These are phyloP conservation scores for Hemaris fuciformis DNA, from an alignment of 2,888 invertebrate species.

Conservation along the genomic window DNA sequence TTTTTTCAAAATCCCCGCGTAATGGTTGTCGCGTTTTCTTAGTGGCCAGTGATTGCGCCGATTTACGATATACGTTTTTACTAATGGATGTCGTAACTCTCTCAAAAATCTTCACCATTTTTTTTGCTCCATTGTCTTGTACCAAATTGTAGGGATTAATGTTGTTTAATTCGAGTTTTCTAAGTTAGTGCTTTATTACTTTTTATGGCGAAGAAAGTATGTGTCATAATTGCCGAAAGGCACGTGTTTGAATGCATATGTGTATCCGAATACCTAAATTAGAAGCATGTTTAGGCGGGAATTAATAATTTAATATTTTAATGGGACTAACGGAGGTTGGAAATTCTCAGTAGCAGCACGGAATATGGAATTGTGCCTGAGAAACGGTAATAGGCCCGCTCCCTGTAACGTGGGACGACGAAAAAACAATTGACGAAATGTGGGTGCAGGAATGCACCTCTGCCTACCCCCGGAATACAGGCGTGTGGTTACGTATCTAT, in stretches of 20 bases:
- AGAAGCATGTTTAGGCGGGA: not conserved
- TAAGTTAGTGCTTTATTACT: not conserved
- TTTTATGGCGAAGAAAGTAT: not conserved
- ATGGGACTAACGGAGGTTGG: too few species aligned
- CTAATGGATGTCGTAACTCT: constrained; percentile 61
- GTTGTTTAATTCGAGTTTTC: not conserved
- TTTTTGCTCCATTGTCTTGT: constrained; percentile 12
- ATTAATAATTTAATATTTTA: not conserved
- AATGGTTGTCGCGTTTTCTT: constrained; percentile 65
- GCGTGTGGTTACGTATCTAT: too few species aligned
- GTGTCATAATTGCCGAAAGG: not conserved
- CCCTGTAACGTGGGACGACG: too few species aligned
- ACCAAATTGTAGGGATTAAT: constrained; percentile 5
- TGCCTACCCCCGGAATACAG: too few species aligned
- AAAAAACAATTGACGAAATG: too few species aligned
- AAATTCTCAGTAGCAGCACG: too few species aligned
- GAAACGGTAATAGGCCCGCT: too few species aligned
- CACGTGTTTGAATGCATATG: not conserved
- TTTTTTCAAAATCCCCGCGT: constrained; percentile 47
- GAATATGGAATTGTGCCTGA: too few species aligned
- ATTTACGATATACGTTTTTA: constrained; percentile 71
- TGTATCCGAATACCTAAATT: not conserved
- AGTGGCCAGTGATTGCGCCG: constrained; percentile 57
- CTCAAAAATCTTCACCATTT: constrained; percentile 11
- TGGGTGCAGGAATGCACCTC: too few species aligned